phyloP scores from a whole-genome alignment of 2,797 vertebrate genomes.

The Amazona ochrocephala region DNA sequence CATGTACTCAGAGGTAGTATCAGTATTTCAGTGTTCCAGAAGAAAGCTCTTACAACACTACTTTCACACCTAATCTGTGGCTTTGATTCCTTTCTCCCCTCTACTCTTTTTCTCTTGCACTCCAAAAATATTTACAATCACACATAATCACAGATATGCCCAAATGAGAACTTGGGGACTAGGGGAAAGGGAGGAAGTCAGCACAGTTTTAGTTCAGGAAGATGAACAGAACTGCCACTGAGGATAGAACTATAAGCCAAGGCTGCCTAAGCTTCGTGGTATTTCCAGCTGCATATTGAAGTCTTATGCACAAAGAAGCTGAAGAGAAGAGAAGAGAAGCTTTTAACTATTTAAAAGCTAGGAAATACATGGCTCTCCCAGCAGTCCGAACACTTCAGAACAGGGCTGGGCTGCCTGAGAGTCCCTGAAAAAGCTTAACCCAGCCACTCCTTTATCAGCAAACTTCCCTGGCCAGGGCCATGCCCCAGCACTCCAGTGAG shows the following conservation, averaged over 20 bases:
- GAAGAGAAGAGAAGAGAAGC: not conserved
- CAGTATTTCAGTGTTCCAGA: not conserved
- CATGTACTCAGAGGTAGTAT: not conserved
- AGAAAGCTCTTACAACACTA: not conserved
- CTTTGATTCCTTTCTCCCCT: not conserved
- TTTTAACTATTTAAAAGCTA: not conserved
- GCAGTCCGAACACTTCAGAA: not conserved
- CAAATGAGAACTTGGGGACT: not conserved
- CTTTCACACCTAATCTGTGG: not conserved
- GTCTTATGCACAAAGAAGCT: not conserved
- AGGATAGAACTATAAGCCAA: not conserved
- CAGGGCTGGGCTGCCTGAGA: not conserved
- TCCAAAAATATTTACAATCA: not conserved
- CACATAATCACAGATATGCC: not conserved
- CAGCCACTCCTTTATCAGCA: not conserved
- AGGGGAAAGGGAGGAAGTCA: accelerated
- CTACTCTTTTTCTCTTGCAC: not conserved
- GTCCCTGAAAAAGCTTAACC: not conserved
- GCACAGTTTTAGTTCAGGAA: not conserved
- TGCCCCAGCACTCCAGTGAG: not conserved
- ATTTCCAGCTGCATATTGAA: not conserved
- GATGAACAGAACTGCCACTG: not conserved
- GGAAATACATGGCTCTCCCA: not conserved
- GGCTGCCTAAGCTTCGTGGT: not conserved
- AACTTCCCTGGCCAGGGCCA: not conserved